These are phyloP conservation scores for Etheostoma perlongum DNA, from an alignment of 2,797 vertebrate species.

Conservation along the genomic window DNA sequence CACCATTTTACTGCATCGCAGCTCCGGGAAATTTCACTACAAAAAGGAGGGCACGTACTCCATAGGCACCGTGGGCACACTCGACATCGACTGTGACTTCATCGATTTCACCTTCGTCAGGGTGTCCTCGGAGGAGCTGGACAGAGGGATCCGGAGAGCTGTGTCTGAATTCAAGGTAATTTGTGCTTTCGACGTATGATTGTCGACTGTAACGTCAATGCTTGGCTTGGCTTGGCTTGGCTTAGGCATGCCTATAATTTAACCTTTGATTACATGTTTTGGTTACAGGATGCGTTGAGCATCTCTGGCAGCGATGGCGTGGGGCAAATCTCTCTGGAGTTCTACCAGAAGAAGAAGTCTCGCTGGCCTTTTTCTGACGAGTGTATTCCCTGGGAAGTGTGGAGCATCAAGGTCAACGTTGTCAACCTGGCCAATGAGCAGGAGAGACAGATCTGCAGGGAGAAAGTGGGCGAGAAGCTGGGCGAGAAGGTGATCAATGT, in stretches of 20 bases:
- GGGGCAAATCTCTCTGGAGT: constrained; percentile 97
- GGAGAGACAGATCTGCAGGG: constrained; percentile 97
- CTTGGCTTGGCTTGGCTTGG: no score
- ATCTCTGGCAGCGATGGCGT: constrained; percentile 93
- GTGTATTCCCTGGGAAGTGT: constrained; percentile 98
- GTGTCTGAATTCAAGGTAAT: constrained; percentile 95
- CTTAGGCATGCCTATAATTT: not conserved
- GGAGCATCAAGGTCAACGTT: constrained; percentile 98
- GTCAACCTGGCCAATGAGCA: constrained; percentile 97
- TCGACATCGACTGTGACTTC: constrained; percentile 97
- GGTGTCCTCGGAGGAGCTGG: constrained; percentile 95
- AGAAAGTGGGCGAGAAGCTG: constrained; percentile 98
- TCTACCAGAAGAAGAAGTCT: constrained; percentile 99
- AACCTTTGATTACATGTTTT: constrained; percentile 13
- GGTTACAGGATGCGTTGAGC: constrained; percentile 90
- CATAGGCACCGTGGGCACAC: constrained; percentile 95
- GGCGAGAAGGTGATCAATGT: constrained; percentile 98
- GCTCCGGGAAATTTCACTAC: constrained; percentile 98
- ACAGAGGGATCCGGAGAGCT: constrained; percentile 92
- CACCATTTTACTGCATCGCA: constrained; percentile 95
- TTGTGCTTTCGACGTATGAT: constrained; percentile 1
- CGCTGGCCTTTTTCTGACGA: constrained; percentile 98
- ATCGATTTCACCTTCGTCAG: constrained; percentile 96
- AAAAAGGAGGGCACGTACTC: constrained; percentile 99
- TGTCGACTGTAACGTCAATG: not conserved